phyloP scores from a whole-genome alignment of 2,888 invertebrate species.

The Rhingia campestris region DNA sequence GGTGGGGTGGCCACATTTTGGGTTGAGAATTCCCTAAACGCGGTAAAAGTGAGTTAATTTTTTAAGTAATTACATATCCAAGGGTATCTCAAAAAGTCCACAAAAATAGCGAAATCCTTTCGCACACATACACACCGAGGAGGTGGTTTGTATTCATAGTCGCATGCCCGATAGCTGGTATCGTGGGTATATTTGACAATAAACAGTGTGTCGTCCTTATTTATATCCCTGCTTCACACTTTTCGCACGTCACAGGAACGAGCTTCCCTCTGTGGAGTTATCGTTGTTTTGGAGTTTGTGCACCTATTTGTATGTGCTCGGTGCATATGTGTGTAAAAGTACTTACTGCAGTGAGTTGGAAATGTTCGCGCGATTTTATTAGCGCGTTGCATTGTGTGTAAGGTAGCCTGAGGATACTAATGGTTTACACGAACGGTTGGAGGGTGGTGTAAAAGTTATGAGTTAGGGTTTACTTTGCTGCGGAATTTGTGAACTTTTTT shows the following conservation, averaged over 20 bases:
- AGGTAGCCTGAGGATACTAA: constrained; percentile 22
- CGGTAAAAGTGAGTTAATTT: constrained; percentile 67
- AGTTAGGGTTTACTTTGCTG: constrained; percentile 30
- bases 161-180: constrained; percentile 25
- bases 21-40: constrained; percentile 40
- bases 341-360: constrained; percentile 27
- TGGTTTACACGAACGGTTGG: constrained; percentile 12
- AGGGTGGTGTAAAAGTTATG: constrained; percentile 37
- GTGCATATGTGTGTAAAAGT: constrained; percentile 42
- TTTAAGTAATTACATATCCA: constrained; percentile 72
- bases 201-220: constrained; percentile 66
- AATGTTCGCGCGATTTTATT: constrained; percentile 59
- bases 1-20: constrained; percentile 38
- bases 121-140: background rate
- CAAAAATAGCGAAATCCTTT: constrained; percentile 23
- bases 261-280: constrained; percentile 7
- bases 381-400: constrained; percentile 32
- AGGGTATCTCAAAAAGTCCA: constrained; percentile 48
- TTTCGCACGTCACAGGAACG: background rate
- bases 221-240: constrained; percentile 26
- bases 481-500: constrained; percentile 19
- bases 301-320: background rate
- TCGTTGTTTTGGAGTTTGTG: constrained; percentile 37
- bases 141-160: constrained; percentile 28
- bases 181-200: constrained; percentile 65